phyloP scores from a whole-genome alignment of 2,888 invertebrate genomes.

The Eutolmus rufibarbis region DNA sequence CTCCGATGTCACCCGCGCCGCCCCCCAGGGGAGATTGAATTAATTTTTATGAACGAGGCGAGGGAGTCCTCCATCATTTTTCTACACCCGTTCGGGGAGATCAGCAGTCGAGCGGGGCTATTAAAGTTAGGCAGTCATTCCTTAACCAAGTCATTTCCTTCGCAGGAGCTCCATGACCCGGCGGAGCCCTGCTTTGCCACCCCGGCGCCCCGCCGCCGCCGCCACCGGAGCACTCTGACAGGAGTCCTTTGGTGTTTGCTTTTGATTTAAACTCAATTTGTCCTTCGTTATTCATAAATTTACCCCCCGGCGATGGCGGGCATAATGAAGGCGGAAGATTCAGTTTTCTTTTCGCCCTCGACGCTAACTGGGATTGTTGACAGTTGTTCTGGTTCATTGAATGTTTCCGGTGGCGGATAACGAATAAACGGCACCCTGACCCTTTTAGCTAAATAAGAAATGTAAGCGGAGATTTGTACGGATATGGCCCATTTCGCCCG shows the following conservation, averaged over 20 bases:
- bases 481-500: background rate
- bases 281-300: conserved; percentile 38
- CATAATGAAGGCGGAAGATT: conserved; percentile 20
- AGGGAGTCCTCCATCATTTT: conserved; percentile 25
- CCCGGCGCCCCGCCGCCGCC: background rate
- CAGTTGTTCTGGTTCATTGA: conserved; percentile 26
- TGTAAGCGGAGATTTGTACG: background rate
- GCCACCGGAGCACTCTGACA: background rate
- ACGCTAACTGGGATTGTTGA: conserved; percentile 33
- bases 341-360: conserved; percentile 19
- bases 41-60: conserved; percentile 41
- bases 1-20: conserved; percentile 1
- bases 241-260: conserved; percentile 37
- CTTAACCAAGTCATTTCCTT: conserved; percentile 39
- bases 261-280: conserved; percentile 41
- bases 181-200: background rate
- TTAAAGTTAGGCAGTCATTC: conserved; percentile 38
- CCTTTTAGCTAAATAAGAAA: conserved; percentile 3
- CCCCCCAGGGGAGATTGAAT: conserved; percentile 34
- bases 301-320: conserved; percentile 1
- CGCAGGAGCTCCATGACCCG: background rate
- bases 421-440: background rate
- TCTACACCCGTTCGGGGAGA: background rate
- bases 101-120: conserved; percentile 13
- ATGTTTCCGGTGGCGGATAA: conserved; percentile 18